Evolutionary conservation across 2,113 vertebrate genomes (phyloP), one percentile per base, ranked within the genome.

Genomic region (Antigone vipio): DNA sequence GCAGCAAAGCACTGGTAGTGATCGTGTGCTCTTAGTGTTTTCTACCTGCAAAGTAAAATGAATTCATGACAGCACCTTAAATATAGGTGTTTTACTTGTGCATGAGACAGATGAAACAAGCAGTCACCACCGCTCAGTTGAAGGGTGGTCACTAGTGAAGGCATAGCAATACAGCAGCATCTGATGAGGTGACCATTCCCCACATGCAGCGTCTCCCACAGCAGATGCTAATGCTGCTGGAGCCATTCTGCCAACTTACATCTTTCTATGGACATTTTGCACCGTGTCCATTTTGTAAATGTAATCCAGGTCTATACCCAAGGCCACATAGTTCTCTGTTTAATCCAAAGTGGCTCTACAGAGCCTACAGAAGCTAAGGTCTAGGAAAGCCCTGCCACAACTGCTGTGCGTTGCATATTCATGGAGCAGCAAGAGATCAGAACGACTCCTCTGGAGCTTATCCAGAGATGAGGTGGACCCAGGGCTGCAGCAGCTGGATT

Each of bases 391-490:
- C 30, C 30, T 32, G 55, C 11, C 12, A 44, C 27, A 59, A 10
- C 9, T 40, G 16, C 35, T 76, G 27, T 53, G 45, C 64, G 32
- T 34, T 85, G 52, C 23, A 6, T 22, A 9, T 55, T 88, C 27
- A 15, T 0, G 0, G 35, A 84, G 45, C 32, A 92, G 32, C 5
- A 8, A 53, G 76, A 85, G n/a, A 76, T 23, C 34, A 52, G 42
- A 81, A 64, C 3, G 3, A 56, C 38, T 52, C 26, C 4, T 20
- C 44, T 40, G 34, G 22, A 94, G 17, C n/a, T 66, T n/a, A 24
- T 45, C 22, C 0, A 0, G 27, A 59, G 21, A 8, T 0, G 0
- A 80, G 45, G 52, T 85, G 30, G 40, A 55, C 29, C 21, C 49
- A 53, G 53, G 13, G 24, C n/a, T 77, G 40, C 58, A 74, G 44